Evolutionary conservation across 2,888 invertebrate species (phyloP).

Genomic region (Pheosia gnoma): DNA sequence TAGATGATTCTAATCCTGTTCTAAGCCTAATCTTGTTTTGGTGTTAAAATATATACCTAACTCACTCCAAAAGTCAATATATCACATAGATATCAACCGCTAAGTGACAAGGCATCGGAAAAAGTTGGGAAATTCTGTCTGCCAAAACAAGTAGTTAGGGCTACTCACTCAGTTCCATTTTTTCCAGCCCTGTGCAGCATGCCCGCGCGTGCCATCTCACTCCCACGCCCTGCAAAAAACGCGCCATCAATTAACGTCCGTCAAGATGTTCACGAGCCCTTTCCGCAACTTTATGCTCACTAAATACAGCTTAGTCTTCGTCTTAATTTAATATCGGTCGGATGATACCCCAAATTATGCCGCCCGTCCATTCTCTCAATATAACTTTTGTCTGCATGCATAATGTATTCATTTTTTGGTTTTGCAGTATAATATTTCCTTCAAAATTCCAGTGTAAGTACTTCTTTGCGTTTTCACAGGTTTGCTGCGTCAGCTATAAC

Average conservation of each 20-base stretch:
- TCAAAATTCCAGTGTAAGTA: background rate
- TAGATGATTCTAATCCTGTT: too few species aligned
- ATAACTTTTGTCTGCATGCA: constrained; percentile 45
- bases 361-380: constrained; percentile 26
- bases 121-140: constrained; percentile 8
- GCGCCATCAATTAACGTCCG: constrained; percentile 71
- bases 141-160: constrained; percentile 11
- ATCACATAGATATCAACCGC: background rate
- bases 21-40: too few species aligned
- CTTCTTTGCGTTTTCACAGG: background rate
- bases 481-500: background rate
- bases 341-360: constrained; percentile 50
- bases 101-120: background rate
- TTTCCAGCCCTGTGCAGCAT: constrained; percentile 90
- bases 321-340: constrained; percentile 59
- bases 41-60: too few species aligned
- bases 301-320: constrained; percentile 60
- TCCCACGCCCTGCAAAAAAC: constrained; percentile 81
- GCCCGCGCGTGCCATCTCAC: constrained; percentile 91
- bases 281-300: constrained; percentile 66
- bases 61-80: too few species aligned
- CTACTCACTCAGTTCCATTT: constrained; percentile 89
- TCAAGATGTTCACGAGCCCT: constrained; percentile 60
- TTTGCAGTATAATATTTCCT: background rate
- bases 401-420: constrained; percentile 34